phyloP scores from a whole-genome alignment of 2,888 invertebrate species.

The Corbicula japonica region DNA sequence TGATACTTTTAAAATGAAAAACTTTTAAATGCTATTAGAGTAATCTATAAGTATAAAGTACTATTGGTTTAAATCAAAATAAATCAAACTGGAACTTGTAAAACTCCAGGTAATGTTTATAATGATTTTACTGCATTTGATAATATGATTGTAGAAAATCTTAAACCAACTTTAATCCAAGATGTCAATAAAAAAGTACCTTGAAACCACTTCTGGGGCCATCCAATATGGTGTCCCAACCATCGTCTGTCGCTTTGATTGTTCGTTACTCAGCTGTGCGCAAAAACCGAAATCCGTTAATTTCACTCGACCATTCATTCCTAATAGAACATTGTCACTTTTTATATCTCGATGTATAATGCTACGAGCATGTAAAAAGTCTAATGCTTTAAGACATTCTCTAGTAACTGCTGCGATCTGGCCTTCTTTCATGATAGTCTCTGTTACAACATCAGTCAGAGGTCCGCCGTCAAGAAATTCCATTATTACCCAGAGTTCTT shows the following conservation, averaged over 20 bases:
- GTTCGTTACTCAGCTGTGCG: slow-evolving; percentile 97
- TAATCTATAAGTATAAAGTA: no score
- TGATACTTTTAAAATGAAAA: no score
- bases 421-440: slow-evolving; percentile 98
- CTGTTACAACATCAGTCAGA: slow-evolving; percentile 98
- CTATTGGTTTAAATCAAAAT: no score
- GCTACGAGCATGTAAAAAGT: slow-evolving; percentile 95
- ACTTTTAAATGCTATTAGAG: no score
- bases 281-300: slow-evolving; percentile 97
- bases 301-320: slow-evolving; percentile 93
- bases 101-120: no score
- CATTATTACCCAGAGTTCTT: slow-evolving; percentile 98
- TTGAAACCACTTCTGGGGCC: slow-evolving; percentile 93
- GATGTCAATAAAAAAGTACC: slow-evolving; percentile 70
- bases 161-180: no score
- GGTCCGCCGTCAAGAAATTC: slow-evolving; percentile 95
- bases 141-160: no score
- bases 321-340: slow-evolving; percentile 98
- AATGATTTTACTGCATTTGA: no score
- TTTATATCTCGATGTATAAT: slow-evolving; percentile 93
- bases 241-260: slow-evolving; percentile 95
- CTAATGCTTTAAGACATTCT: slow-evolving; percentile 95
- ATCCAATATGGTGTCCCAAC: slow-evolving; percentile 99
- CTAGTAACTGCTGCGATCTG: slow-evolving; percentile 98
- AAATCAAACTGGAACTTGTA: no score